Base-by-base conservation (phyloP, 2,888 invertebrate genomes). In the Plagiodera versicolora region DNA sequence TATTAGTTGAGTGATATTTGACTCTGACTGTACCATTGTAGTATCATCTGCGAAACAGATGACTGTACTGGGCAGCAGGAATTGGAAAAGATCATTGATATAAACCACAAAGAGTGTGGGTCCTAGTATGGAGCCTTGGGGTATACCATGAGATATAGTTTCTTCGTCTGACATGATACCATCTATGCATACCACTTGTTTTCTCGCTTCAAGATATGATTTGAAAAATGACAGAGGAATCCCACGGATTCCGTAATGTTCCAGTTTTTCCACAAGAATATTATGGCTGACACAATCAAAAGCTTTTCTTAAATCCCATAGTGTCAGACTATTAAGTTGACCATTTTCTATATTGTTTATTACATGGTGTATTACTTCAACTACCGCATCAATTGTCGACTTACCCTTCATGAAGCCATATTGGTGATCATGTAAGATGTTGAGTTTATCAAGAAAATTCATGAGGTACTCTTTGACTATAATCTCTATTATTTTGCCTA, bases 121-220 rank as follows among this genome's bases (percentile, higher is more conserved):
- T 51, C 1, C 35, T 32, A 51, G 19, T 51, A 51, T 35, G 10
- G 51, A 51, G 3, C 35, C 16, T 35, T 51, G 51, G 9, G 51
- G 35, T 30, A 51, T 17, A 51, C 35, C 17, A 1, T 51, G 51
- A 17, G 35, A 32, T 17, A 32, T 35, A n/a, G n/a, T n/a, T n/a
- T n/a, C n/a, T n/a, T n/a, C n/a, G n/a, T n/a, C n/a, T n/a, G n/a
- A n/a, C n/a, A n/a, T n/a, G n/a, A n/a, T 51, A 30, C 28, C 17
- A 30, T 30, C 28, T 51, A 32, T 52, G 39, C 39, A 17, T 39
- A 52, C 52, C 35, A 52, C 44, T 35, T 52, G 52, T 18, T 52
- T 35, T 52, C 52, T 35, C 44, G 20, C 10, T 17, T n/a, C 16
- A 19, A 19, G 19, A 18, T 52, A 52, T 11, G 35, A 20, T 35